These are phyloP conservation scores for Himalopsyche japonica DNA, from an alignment of 2,888 invertebrate genomes.

Conservation along the genomic window DNA sequence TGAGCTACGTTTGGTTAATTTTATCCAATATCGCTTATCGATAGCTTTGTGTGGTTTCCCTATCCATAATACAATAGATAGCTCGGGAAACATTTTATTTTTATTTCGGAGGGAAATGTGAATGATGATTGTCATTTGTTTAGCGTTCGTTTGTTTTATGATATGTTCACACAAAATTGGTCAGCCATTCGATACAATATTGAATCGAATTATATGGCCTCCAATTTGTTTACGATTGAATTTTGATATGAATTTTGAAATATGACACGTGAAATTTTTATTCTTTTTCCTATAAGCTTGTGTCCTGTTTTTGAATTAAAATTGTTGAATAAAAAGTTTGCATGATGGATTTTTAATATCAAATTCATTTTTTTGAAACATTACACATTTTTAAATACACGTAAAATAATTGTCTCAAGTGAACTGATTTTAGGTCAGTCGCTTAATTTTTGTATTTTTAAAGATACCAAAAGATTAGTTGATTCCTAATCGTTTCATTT, in stretches of 20 bases:
- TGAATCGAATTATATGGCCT: neutral
- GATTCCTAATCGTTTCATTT: no score
- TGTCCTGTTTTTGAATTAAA: no score
- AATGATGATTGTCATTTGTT: neutral
- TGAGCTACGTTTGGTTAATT: neutral
- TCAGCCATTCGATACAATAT: neutral
- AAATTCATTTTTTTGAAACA: no score
- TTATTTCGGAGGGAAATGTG: neutral
- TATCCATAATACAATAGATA: neutral
- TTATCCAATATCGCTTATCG: neutral
- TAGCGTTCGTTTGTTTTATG: neutral
- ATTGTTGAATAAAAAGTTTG: no score
- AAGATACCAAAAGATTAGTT: no score
- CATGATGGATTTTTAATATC: no score
- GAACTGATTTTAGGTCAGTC: no score
- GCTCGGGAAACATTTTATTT: neutral
- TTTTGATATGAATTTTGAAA: neutral
- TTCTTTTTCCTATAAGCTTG: no score
- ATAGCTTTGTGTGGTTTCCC: neutral
- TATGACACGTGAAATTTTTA: no score
- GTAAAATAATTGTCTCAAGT: no score
- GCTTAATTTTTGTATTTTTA: no score
- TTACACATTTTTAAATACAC: no score
- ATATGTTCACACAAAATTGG: neutral
- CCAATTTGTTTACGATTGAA: neutral